Evolutionary conservation across 2,113 vertebrate species (phyloP), one percentile per base, ranked within the genome.

Genomic region (Labeo rohita): DNA sequence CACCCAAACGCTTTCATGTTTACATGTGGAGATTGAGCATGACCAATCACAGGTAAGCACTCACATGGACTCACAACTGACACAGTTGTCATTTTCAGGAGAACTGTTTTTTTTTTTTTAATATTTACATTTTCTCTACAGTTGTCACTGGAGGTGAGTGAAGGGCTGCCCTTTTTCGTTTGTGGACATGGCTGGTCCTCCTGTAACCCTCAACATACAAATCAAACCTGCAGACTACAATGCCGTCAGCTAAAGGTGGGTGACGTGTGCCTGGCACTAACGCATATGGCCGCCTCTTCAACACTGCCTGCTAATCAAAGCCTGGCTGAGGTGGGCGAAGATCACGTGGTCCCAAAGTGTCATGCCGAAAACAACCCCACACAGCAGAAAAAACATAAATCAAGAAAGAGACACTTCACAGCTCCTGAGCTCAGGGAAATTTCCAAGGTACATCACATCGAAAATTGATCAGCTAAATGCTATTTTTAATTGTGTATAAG

Each of bases 111-210:
- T 28, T 28, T 28, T 2, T 28, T 28, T 28, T 1, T 1, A 23
- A 63, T 13, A 11, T 47, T 3, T 6, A 2, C 1, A 36, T 18
- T 50, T 6, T 21, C 9, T 81, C 47, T 52, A 8, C 90, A 95
- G 95, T 93, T 95, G 90, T 36, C 90, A 83, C 90, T 95, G 88
- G 94, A 95, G 54, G 95, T 95, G 86, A 94, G 93, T 21, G 91
- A 91, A 82, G 95, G 94, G 89, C 94, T 95, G 65, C 95, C 95
- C 0, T 94, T 95, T 87, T 95, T 94, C 68, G 95, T 95, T 56
- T 93, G 92, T 8, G 92, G 91, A 3, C 90, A 28, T 8, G 95
- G 95, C 87, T 95, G 95, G 95, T 95, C 95, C 6, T 95, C 95
- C 78, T 95, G 95, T 90, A 91, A 90, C 88, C 95, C 95, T 23